A percentile compares a stretch with the other conserved stretches of the same genome.
These are phyloP conservation scores for Drosophila eohydei DNA, from an alignment of 2,888 invertebrate species.

Conservation along the genomic window DNA sequence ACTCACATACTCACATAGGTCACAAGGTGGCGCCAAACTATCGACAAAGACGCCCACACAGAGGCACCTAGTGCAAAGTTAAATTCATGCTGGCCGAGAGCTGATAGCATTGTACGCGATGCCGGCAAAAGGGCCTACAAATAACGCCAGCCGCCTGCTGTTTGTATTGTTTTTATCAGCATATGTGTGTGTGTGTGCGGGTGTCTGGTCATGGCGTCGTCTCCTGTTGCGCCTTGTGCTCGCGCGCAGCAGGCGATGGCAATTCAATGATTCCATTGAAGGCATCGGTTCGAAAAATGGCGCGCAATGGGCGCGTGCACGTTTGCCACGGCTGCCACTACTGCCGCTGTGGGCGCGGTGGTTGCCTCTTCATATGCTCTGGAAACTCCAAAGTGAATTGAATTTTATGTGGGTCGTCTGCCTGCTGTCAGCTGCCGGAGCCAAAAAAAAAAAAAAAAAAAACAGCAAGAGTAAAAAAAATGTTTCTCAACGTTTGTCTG, in stretches of 20 bases:
- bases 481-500: constrained; percentile 63
- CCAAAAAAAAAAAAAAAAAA: constrained; percentile 17
- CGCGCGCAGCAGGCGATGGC: constrained; percentile 33
- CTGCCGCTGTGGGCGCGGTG: constrained; percentile 1
- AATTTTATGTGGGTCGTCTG: constrained; percentile 63
- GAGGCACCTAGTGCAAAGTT: constrained; percentile 25
- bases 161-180: constrained; percentile 41
- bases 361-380: constrained; percentile 17
- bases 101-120: constrained; percentile 22
- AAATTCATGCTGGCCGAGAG: constrained; percentile 28
- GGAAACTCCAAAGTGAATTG: constrained; percentile 54
- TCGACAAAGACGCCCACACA: constrained; percentile 30
- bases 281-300: constrained; percentile 40
- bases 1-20: constrained; percentile 1
- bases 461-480: constrained; percentile 16
- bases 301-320: constrained; percentile 61
- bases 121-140: constrained; percentile 59
- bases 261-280: constrained; percentile 42
- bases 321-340: constrained; percentile 10
- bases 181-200: constrained; percentile 11
- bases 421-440: constrained; percentile 15
- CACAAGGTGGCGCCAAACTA: constrained; percentile 33
- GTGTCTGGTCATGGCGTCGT: constrained; percentile 45
- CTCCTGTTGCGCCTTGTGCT: constrained; percentile 73
- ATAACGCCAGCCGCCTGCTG: constrained; percentile 53